Evolutionary conservation across 23 tunicate genomes (phyloP), one percentile per base, ranked within the genome.

Genomic region (Halocynthia aurantium): DNA sequence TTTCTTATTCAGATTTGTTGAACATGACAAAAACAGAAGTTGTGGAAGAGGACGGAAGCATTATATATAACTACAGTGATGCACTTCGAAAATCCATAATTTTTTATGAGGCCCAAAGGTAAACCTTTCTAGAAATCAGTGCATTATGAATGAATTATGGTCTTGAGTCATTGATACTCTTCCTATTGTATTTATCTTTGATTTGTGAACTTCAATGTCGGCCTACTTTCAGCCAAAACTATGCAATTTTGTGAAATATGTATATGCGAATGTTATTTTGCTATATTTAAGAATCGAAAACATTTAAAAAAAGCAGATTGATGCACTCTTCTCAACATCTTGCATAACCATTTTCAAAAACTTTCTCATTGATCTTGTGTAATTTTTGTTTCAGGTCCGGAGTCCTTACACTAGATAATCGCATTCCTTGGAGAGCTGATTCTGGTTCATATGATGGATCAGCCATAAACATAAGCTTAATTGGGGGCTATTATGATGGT

Each of bases 401-500:
- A 40, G 10, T 52, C 15, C 53, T 88, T 19, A 55, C 72, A 55
- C 6, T 18, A 13, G 83, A 78, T 57, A 85, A 77, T 57, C 52
- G 81, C 31, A 76, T 91, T 7, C 73, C 87, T 12, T 91, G 97
- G 97, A 72, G 97, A 72, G 66, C 61, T 44, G 86, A 77, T 51
- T 91, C 97, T 10, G 83, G 69, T 31, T 61, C 82, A n/a, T 17
- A 77, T 17, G 97, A 91, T 66, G 97, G 97, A 20, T 50, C 50
- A 51, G 62, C 53, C 6, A 50, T 74, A 8, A 68, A 63, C 53
- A 49, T 54, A 11, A 84, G 84, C 63, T 52, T 93, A 19, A 68
- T 65, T 19, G 94, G 94, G 6, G 98, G 98, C 53, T 93, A 83
- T 58, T 93, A 87, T 76, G 94, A 88, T 51, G 98, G 94, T 91